Base-by-base conservation (phyloP, 2,797 vertebrate species). In the Artibeus jamaicensis region DNA sequence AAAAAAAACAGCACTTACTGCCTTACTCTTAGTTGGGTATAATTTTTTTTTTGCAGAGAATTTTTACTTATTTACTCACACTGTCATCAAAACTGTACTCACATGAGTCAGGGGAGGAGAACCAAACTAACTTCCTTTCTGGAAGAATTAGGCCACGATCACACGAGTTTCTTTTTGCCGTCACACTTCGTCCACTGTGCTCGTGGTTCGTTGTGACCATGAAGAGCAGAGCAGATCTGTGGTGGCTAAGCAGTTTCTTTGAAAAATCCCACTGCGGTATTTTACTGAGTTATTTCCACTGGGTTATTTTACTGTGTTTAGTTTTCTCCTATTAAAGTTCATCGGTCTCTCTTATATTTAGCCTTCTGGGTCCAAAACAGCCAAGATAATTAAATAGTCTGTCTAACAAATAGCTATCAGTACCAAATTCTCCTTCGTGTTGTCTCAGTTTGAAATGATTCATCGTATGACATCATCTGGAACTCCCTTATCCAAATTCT, bases 241-340 rank as follows among this genome's bases (percentile, higher is more conserved):
- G 46, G 57, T 79, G 29, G 2, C 50, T 74, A 77, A 67, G 90
- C 24, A 86, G 42, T 86, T 92, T 84, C 21, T 15, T 73, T 90
- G 83, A 73, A 57, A 83, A 67, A 77, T 78, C 65, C 73, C 55
- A 24, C 71, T 57, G 73, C 29, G 46, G 78, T 81, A 62, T 55
- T 91, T 96, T 83, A 85, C 93, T 96, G 78, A 70, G 73, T 76
- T 59, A 57, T 71, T 89, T 96, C 46, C 42, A 78, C 94, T 95
- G 89, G 74, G 76, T 59, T 91, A 55, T 44, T 89, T 96, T 76
- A 76, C 93, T 96, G 91, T 91, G 79, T 93, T 96, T 42, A 26
- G 82, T 94, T 85, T 88, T 83, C 16, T 34, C 53, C n/a, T 94
- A 81, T 44, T 88, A 65, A 88, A 77, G 39, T 86, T 92, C 55